Evolutionary conservation across 2,888 invertebrate genomes (phyloP), one percentile per base, ranked within the genome.

Genomic region (Bembecia ichneumoniformis): DNA sequence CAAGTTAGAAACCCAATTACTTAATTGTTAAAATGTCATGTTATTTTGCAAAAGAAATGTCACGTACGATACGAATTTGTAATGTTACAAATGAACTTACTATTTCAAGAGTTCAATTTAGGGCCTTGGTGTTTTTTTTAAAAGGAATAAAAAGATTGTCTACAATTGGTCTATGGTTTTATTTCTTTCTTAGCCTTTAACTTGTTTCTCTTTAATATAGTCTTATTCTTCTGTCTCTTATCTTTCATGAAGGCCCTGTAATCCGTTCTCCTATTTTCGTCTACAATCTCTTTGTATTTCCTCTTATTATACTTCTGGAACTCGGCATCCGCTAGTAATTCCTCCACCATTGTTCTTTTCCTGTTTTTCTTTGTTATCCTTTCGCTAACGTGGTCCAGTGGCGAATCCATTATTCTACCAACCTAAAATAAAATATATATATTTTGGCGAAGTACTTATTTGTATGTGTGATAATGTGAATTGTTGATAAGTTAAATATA

Each of bases 281-380:
- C 91, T 35, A 94, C 89, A 35, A 94, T 93, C 69, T 94, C 93
- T 53, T 91, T 91, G 67, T 92, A 95, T 74, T 94, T 94, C 60
- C 91, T 90, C 70, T 95, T 95, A 60, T 93, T 94, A 60, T 92
- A 94, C 66, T 91, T 92, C 56, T 92, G 90, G 71, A 96, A 94
- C 58, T 95, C 92, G 0, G 95, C 94, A 84, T 98, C 96, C 0
- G 94, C 94, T 69, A 98, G 78, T 2, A 99, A 88, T 69, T 99
- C 98, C 58, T 99, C 98, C 0, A 98, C 97, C 64, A 99, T 89
- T 0, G 97, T 96, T 51, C 91, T 89, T 77, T 97, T 98, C 20
- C 97, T 89, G 62, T 96, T 91, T 69, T 95, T 96, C 63, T 93
- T 94, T 0, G 95, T 93, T 52, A 97, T 75, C 47, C 97, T 90